phyloP scores from a whole-genome alignment of 1,140 invertebrate genomes.

The Battus philenor region DNA sequence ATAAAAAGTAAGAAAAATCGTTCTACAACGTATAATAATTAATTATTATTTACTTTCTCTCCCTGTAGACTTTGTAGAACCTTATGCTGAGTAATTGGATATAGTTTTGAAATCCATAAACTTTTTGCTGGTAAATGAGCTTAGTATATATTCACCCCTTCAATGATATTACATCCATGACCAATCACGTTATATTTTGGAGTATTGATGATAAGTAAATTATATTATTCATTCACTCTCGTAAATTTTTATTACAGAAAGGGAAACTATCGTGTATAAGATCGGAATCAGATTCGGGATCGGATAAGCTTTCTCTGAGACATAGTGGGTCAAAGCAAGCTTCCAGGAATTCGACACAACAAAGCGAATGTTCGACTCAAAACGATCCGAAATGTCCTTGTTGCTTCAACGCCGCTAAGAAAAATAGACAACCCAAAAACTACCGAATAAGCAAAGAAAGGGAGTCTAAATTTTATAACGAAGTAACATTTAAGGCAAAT shows the following conservation, averaged over 20 bases:
- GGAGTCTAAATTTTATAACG: constrained; percentile 55
- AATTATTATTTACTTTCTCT: too few relatives aligned
- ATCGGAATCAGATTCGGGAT: constrained; percentile 65
- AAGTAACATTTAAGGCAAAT: constrained; percentile 66
- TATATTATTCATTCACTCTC: constrained; percentile 1
- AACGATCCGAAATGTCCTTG: constrained; percentile 59
- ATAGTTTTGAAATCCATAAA: too few relatives aligned
- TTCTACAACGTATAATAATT: too few relatives aligned
- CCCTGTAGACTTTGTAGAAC: too few relatives aligned
- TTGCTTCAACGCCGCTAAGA: constrained; percentile 57
- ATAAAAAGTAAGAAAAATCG: too few relatives aligned
- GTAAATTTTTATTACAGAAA: constrained; percentile 64
- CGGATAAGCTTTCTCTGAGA: constrained; percentile 58
- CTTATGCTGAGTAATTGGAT: too few relatives aligned
- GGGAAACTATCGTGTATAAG: constrained; percentile 61
- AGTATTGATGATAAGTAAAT: too few relatives aligned
- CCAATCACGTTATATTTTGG: too few relatives aligned
- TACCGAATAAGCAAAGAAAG: constrained; percentile 46
- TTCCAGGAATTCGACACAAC: constrained; percentile 49
- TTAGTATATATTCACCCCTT: too few relatives aligned
- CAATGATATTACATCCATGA: too few relatives aligned
- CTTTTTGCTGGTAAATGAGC: too few relatives aligned
- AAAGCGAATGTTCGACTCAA: constrained; percentile 47
- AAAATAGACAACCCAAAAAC: constrained; percentile 29
- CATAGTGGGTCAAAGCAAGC: constrained; percentile 57